Evolutionary conservation across 92 coral and sea anemone genomes (phyloP).

Genomic region (Heliopora coerulea): DNA sequence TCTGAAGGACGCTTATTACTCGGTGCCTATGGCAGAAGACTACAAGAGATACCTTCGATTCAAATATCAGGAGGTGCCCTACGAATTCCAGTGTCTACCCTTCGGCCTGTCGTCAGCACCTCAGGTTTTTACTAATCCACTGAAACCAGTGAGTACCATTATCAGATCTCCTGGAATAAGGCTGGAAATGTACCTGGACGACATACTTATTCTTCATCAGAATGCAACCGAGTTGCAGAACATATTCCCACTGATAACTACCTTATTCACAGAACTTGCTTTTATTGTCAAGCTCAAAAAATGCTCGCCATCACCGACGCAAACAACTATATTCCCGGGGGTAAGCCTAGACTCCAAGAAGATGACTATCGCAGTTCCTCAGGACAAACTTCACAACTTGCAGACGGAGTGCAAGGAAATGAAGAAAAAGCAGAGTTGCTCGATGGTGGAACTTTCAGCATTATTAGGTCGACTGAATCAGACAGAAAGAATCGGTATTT

Average conservation of each 20-base stretch:
- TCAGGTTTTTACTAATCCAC: constrained; percentile 36
- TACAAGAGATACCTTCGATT: constrained; percentile 33
- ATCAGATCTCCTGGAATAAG: constrained; percentile 18
- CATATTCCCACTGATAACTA: constrained; percentile 22
- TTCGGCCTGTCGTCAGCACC: constrained; percentile 50
- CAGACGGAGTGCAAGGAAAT: constrained; percentile 29
- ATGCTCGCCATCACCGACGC: constrained; percentile 38
- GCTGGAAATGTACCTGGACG: constrained; percentile 33
- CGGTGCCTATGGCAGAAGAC: constrained; percentile 27
- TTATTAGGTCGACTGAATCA: constrained; percentile 41
- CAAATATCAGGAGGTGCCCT: constrained; percentile 41
- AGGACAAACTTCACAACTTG: constrained; percentile 12
- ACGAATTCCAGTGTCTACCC: constrained; percentile 56
- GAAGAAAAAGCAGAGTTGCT: constrained; percentile 11
- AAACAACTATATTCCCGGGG: constrained; percentile 32
- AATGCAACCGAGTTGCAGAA: constrained; percentile 5
- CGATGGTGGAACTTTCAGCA: constrained; percentile 35
- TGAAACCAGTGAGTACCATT: constrained; percentile 31
- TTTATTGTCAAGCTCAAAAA: constrained; percentile 39
- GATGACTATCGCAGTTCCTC: constrained; percentile 30
- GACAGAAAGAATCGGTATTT: constrained; percentile 44
- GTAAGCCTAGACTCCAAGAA: neutral
- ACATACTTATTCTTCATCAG: too few species aligned
- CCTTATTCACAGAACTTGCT: constrained; percentile 39
- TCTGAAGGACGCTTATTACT: constrained; percentile 36